Percentiles rank a stretch among this genome's conserved stretches.
These are phyloP conservation scores for Papilio gigon DNA, from an alignment of 2,888 invertebrate genomes.

Conservation along the genomic window DNA sequence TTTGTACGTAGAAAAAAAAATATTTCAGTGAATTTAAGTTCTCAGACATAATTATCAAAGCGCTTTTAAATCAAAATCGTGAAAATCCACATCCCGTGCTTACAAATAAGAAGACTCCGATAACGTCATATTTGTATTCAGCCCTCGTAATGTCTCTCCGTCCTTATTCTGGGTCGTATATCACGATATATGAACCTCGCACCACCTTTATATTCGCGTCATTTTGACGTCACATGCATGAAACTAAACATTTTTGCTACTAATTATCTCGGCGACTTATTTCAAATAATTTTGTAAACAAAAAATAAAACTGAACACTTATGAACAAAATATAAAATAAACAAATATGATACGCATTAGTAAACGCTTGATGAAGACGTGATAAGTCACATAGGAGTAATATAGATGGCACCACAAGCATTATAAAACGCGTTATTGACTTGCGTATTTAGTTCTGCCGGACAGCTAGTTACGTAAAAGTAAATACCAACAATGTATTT, in stretches of 20 bases:
- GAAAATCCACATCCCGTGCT: slow-evolving; percentile 53
- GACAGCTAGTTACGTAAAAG: no score
- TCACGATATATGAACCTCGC: slow-evolving; percentile 25
- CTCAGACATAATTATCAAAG: slow-evolving; percentile 25
- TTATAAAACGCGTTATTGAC: not conserved
- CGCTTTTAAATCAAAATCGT: slow-evolving; percentile 46
- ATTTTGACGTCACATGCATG: slow-evolving; percentile 11
- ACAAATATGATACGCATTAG: not conserved
- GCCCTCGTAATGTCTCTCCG: slow-evolving; percentile 49
- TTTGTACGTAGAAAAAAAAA: no score
- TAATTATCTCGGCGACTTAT: not conserved
- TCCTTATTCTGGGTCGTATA: slow-evolving; percentile 57
- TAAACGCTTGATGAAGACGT: no score
- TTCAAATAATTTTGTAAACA: not conserved
- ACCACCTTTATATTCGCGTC: slow-evolving; percentile 21
- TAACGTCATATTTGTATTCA: slow-evolving; percentile 68
- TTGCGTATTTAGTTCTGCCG: no score
- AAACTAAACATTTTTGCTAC: not conserved
- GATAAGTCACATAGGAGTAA: not conserved
- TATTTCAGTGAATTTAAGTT: slow-evolving; percentile 1
- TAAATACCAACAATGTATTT: no score
- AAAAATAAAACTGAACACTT: not conserved
- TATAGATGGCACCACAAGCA: not conserved
- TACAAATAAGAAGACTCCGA: slow-evolving; percentile 55
- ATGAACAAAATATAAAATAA: not conserved